A percentile compares a stretch with the other conserved stretches of the same genome.
phyloP scores from a whole-genome alignment of 2,797 vertebrate species.

The Tolypeutes matacus region DNA sequence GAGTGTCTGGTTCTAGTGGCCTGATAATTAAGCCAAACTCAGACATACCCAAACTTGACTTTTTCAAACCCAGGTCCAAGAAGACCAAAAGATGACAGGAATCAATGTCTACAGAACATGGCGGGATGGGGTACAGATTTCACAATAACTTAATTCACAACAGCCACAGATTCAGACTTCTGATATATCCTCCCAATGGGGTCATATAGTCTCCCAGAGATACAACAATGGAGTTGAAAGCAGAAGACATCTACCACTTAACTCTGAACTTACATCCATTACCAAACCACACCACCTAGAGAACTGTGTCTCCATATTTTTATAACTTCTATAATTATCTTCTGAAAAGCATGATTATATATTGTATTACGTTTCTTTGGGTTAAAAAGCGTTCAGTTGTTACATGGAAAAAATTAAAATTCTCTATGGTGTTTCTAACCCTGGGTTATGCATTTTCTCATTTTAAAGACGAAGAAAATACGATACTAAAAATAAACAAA shows the following conservation, averaged over 20 bases:
- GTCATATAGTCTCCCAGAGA: neutral
- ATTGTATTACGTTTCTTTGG: neutral
- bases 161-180: neutral
- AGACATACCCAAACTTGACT: neutral
- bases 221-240: neutral
- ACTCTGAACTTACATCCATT: neutral
- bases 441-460: neutral
- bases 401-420: slow-evolving; percentile 42
- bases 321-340: neutral
- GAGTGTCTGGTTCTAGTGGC: too few species aligned
- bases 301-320: neutral
- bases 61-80: neutral
- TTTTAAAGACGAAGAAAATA: neutral
- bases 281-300: neutral
- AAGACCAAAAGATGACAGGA: neutral
- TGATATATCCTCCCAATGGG: neutral
- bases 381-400: neutral
- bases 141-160: neutral
- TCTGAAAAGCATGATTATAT: neutral
- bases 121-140: neutral
- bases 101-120: neutral
- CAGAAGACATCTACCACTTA: neutral
- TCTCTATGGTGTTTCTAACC: slow-evolving; percentile 25
- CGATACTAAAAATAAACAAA: too few species aligned
- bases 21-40: neutral